A percentile compares a stretch with the other conserved stretches of the same genome.
These are phyloP conservation scores for Parotocinclus haroldoi DNA, from an alignment of 2,797 vertebrate genomes.

Conservation along the genomic window DNA sequence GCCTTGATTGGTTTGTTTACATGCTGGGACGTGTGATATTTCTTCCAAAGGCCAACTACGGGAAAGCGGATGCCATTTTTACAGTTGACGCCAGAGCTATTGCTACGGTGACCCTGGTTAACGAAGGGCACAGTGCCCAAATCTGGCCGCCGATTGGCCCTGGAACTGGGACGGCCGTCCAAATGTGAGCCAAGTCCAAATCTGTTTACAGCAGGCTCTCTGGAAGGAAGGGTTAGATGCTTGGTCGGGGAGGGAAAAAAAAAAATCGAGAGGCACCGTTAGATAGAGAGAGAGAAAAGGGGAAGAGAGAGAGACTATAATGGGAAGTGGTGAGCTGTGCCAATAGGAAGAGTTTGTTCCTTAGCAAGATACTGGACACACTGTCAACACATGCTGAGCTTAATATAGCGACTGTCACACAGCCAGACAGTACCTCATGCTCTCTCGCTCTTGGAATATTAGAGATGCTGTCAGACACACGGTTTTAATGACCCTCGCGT, in stretches of 20 bases:
- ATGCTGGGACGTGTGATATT: constrained; percentile 39
- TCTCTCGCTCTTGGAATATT: constrained; percentile 36
- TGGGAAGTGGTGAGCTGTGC: constrained; percentile 55
- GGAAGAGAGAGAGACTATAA: constrained; percentile 36
- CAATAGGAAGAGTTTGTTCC: constrained; percentile 78
- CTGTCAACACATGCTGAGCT: constrained; percentile 74
- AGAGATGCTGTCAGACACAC: constrained; percentile 34
- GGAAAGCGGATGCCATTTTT: constrained; percentile 35
- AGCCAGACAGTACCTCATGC: constrained; percentile 63
- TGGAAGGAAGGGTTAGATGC: constrained; percentile 34
- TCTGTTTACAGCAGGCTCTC: constrained; percentile 19
- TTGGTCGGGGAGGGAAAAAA: constrained; percentile 8
- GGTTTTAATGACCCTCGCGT: constrained; percentile 34
- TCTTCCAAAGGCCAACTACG: constrained; percentile 15
- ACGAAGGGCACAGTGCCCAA: constrained; percentile 11
- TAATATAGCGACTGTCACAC: constrained; percentile 76
- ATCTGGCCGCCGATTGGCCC: constrained; percentile 36
- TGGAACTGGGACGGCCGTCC: constrained; percentile 29
- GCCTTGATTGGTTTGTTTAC: background rate
- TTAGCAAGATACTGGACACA: constrained; percentile 71
- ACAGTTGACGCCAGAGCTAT: constrained; percentile 22
- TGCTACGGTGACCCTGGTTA: background rate
- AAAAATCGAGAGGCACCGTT: constrained; percentile 7
- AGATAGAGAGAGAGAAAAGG: constrained; percentile 21
- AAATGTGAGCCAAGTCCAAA: constrained; percentile 31